Percentiles rank a stretch among this genome's conserved stretches.
phyloP scores from a whole-genome alignment of 2,888 invertebrate genomes.

The Amorpha juglandis region DNA sequence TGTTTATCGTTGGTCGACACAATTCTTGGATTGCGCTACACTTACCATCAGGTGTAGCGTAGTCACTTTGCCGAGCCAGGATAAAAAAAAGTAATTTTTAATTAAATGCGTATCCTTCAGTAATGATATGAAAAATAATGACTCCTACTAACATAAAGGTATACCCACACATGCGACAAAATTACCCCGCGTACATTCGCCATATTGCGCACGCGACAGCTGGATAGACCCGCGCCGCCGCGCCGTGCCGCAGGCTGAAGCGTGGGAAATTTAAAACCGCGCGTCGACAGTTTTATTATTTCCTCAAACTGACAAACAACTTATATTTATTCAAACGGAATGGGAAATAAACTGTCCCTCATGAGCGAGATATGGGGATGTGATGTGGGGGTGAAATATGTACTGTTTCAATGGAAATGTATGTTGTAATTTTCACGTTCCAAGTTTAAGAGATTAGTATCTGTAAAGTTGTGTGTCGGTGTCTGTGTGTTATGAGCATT shows the following conservation, averaged over 20 bases:
- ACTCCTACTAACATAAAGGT: background rate
- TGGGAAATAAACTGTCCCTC: constrained; percentile 11
- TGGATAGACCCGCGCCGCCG: constrained; percentile 7
- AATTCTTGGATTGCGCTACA: too few relatives aligned
- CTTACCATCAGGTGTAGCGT: too few relatives aligned
- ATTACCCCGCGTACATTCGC: background rate
- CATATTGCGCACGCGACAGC: constrained; percentile 6
- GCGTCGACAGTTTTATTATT: constrained; percentile 21
- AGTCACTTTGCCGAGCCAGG: too few relatives aligned
- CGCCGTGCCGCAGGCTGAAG: background rate
- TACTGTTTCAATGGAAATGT: background rate
- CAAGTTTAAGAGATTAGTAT: background rate
- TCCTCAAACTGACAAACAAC: constrained; percentile 10
- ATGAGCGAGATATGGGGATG: constrained; percentile 10
- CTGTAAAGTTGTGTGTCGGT: background rate
- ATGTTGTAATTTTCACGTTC: constrained; percentile 1
- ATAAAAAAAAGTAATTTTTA: too few relatives aligned
- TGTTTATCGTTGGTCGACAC: too few relatives aligned
- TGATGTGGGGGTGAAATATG: background rate
- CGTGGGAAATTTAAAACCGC: constrained; percentile 21
- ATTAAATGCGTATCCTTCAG: too few relatives aligned
- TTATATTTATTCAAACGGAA: constrained; percentile 8
- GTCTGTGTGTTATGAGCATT: background rate
- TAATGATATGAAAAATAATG: too few relatives aligned
- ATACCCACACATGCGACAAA: background rate